A percentile compares a stretch with the other conserved stretches of the same genome.
These are phyloP conservation scores for Menura novaehollandiae DNA, from an alignment of 2,113 vertebrate species.

Conservation along the genomic window DNA sequence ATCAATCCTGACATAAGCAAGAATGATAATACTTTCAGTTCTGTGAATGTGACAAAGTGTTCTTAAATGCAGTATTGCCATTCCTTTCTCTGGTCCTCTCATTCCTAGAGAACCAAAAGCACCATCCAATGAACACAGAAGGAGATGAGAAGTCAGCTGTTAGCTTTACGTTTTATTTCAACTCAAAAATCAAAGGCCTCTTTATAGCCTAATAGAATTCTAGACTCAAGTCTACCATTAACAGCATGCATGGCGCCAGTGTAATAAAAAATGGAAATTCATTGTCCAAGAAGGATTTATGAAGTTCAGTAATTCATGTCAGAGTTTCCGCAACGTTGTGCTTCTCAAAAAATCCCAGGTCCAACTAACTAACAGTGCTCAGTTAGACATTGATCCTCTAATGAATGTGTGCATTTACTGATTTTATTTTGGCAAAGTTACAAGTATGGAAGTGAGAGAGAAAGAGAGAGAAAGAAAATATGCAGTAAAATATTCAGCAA, in stretches of 20 bases:
- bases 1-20: background rate
- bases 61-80: background rate
- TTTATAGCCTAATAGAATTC: constrained; percentile 33
- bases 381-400: constrained; percentile 39
- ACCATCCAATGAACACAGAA: background rate
- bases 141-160: background rate
- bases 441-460: background rate
- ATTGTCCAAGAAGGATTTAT: background rate
- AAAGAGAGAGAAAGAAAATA: background rate
- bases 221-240: constrained; percentile 15
- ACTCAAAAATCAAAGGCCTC: constrained; percentile 17
- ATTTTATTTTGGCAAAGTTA: constrained; percentile 38
- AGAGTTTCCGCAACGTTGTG: background rate
- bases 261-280: constrained; percentile 42
- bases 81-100: background rate
- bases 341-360: constrained; percentile 1
- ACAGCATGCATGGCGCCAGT: constrained; percentile 9
- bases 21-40: background rate
- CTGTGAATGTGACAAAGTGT: background rate
- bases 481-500: background rate
- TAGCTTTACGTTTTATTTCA: background rate
- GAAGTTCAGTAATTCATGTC: constrained; percentile 16
- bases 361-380: background rate
- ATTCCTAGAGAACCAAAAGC: background rate
- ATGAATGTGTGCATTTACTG: constrained; percentile 2